Evolutionary conservation across 2,113 vertebrate species (phyloP), one percentile per base, ranked within the genome.

Genomic region (Aldabrachelys gigantea): DNA sequence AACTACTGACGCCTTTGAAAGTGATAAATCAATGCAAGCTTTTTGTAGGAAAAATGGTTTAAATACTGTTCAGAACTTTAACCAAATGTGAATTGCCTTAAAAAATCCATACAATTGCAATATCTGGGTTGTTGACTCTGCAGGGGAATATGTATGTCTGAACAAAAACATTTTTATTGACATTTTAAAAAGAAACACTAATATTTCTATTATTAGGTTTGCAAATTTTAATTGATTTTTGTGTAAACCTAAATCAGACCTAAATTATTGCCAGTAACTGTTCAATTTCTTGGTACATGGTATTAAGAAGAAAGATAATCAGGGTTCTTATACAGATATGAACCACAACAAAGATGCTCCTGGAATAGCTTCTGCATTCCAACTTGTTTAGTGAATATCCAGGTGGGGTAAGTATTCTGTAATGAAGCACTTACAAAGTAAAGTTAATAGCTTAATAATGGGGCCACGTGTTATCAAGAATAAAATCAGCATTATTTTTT

Each of bases 381-480:
- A 50, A 14, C 0, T 31, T 2, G 14, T 27, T 38, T 53, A 88
- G 79, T 24, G 84, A 93, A 89, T 44, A 92, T 0, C 80, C 52
- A 52, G 1, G 3, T 31, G 76, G 53, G 29, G 35, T 3, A 92
- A 79, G 59, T 87, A 91, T 2, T 75, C 69, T 57, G 7, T 7
- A 82, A 91, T 62, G 25, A 92, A 93, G 84, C 9, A 83, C 90
- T 95, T 92, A 91, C 89, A 76, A 93, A 90, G 69, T 80, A 62
- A 14, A 35, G 57, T 89, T 59, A 2, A 75, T 27, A 44, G 59
- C 11, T 93, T 41, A 29, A 65, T 88, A 59, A 25, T 54, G 87
- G 81, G 27, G 59, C 59, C 80, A 82, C 82, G 35, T 82, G 79
- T 89, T 89, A 80, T 41, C 59, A 65, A 65, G 49, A 81, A 89